Evolutionary conservation across 2,888 invertebrate genomes (phyloP).

Genomic region (Punctoribates punctum): DNA sequence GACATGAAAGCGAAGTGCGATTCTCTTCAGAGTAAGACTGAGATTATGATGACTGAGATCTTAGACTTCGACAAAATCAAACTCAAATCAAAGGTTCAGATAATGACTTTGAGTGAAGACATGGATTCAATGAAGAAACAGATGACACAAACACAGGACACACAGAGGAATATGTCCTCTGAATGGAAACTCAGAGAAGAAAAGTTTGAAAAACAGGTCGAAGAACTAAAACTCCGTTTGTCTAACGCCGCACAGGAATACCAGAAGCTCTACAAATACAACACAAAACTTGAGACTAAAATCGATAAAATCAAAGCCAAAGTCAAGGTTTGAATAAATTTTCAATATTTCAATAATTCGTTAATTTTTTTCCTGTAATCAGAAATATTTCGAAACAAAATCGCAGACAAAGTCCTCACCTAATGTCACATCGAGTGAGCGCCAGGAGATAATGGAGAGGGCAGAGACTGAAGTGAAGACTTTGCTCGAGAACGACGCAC

Average conservation of each 20-base stretch:
- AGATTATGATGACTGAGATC: constrained; percentile 28
- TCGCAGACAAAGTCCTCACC: neutral
- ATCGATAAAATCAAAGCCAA: constrained; percentile 13
- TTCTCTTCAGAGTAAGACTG: neutral
- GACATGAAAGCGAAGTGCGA: constrained; percentile 32
- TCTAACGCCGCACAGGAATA: constrained; percentile 22
- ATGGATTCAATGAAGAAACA: neutral
- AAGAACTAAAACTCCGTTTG: constrained; percentile 30
- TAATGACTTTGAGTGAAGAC: constrained; percentile 21
- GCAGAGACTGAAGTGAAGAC: constrained; percentile 37
- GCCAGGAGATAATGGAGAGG: neutral
- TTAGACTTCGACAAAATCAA: constrained; percentile 30
- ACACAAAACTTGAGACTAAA: constrained; percentile 16
- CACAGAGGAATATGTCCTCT: neutral
- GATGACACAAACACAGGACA: neutral
- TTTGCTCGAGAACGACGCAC: neutral
- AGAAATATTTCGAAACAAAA: constrained; percentile 24
- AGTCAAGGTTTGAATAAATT: constrained; percentile 30
- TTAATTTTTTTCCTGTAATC: neutral
- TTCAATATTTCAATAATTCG: neutral
- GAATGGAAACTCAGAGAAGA: neutral
- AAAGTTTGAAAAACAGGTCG: neutral
- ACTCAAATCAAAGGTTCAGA: constrained; percentile 8
- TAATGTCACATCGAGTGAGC: neutral
- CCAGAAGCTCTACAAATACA: constrained; percentile 1